These are phyloP conservation scores for Glaucidium brasilianum DNA, from an alignment of 2,113 vertebrate genomes.

Conservation along the genomic window DNA sequence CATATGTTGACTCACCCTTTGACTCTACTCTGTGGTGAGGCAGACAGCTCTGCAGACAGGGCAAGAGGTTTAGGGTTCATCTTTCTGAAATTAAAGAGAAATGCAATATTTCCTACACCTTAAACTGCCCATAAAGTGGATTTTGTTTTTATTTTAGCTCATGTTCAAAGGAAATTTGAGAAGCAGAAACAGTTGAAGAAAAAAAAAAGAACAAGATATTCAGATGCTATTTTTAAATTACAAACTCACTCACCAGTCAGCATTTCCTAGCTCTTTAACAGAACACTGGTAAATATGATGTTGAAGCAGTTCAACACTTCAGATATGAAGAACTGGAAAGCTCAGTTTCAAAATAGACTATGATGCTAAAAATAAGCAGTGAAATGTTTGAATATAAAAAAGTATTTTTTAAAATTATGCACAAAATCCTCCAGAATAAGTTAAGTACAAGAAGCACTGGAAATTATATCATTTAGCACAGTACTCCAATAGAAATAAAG, in stretches of 20 bases:
- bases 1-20: not conserved
- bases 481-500: not conserved
- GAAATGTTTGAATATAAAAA: not conserved
- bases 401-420: not conserved
- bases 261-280: not conserved
- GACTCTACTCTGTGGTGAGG: not conserved
- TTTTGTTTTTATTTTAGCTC: not conserved
- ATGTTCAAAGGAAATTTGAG: not conserved
- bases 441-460: not conserved
- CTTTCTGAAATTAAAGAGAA: not conserved
- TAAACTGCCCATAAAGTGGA: not conserved
- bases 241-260: not conserved
- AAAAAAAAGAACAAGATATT: not conserved
- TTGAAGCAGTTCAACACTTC: not conserved
- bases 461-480: not conserved
- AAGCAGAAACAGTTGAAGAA: not conserved
- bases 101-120: not conserved
- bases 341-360: not conserved
- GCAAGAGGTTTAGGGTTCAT: not conserved
- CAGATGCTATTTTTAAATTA: not conserved
- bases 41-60: not conserved
- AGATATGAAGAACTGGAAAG: not conserved
- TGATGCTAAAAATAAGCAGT: not conserved
- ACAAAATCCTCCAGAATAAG: not conserved
- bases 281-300: not conserved